Evolutionary conservation across 92 coral and sea anemone species (phyloP), one percentile per base, ranked within the genome.

Genomic region (Virgularia gustaviana): DNA sequence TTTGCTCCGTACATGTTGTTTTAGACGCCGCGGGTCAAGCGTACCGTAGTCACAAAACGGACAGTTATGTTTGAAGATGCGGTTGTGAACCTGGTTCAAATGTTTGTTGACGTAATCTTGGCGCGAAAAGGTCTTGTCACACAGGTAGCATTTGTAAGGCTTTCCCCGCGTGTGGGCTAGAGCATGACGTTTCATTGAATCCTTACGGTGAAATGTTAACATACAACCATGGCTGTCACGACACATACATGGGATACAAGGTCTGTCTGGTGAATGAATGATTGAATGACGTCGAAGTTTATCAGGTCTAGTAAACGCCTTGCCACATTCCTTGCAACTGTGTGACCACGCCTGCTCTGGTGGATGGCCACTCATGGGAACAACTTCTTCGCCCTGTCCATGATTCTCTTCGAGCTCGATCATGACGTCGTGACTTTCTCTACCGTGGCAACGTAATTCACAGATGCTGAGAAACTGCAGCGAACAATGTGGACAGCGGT

Each of bases 31-130:
- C 35, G 74, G 38, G n/a, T 67, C 74, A 8, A 57, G 74, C 9
- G 74, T 67, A 7, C 74, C 74, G 43, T 67, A 67, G 28, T 67
- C 74, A 33, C 74, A 67, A 5, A 67, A 36, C 56, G 74, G 27
- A 30, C 74, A 67, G 36, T 35, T 39, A 28, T 67, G 74, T 33
- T 67, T 67, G 35, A 67, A 67, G 30, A 53, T 53, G 1, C 74
- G 74, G 12, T 67, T 67, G 35, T 67, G 74, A 18, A 67, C 74
- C 25, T 67, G 74, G 16, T 59, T 53, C 7, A 67, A 30, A 29
- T 67, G 74, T 33, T 67, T 67, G 12, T 39, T 45, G 59, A 67
- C 57, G 43, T 67, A 67, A 24, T 67, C 74, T 11, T 51, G 74
- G 10, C 74, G 74, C 56, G 74, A 67, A 25, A 67, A 67, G 11